Conservation (phyloP, 2,113 vertebrate species). For the Vulpes ferrilata region DNA sequence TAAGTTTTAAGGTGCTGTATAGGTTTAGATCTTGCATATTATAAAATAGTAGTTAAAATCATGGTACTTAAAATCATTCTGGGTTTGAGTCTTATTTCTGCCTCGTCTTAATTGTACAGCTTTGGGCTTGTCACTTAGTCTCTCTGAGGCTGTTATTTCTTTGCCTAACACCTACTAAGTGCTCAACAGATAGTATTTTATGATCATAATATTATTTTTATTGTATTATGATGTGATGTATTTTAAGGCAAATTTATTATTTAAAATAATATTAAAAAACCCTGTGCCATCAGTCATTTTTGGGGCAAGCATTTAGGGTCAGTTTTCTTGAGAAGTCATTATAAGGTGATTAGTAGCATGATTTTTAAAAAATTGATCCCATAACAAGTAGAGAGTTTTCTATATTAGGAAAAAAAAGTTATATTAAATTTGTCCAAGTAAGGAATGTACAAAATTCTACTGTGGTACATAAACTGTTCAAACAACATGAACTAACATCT, state of each 20-base stretch:
- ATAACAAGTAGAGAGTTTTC: not conserved
- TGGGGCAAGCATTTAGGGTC: not conserved
- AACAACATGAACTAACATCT: not conserved
- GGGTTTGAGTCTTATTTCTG: not conserved
- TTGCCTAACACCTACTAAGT: not conserved
- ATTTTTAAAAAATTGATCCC: not conserved
- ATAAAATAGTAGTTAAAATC: not conserved
- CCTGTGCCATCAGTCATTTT: not conserved
- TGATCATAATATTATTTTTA: not conserved
- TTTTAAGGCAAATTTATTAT: not conserved
- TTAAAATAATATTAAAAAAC: constrained; percentile 21
- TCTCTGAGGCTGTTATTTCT: not conserved
- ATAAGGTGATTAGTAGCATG: not conserved
- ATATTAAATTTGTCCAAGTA: not conserved
- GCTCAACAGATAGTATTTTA: not conserved
- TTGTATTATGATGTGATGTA: not conserved
- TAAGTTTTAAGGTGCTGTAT: not conserved
- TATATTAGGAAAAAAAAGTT: not conserved
- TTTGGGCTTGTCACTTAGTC: not conserved
- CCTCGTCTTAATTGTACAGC: not conserved
- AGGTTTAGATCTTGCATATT: constrained; percentile 7
- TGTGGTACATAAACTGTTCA: not conserved
- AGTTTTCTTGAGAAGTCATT: not conserved
- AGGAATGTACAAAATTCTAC: not conserved
- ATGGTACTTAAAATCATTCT: not conserved